Base-by-base conservation (phyloP, 2,888 invertebrate genomes). In the Strigamia maritima region DNA sequence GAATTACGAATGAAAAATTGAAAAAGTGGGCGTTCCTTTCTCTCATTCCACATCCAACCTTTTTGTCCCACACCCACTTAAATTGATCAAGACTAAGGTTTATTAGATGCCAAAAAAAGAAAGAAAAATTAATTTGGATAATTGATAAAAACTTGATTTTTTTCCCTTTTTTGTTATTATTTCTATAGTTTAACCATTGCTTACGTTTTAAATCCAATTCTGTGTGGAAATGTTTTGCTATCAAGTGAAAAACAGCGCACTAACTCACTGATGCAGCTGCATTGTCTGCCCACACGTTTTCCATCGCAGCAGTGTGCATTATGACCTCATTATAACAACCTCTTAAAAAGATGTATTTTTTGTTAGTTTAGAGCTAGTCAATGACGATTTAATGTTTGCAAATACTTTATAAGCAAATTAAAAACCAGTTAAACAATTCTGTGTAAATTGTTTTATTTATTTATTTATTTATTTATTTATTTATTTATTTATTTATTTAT, bases 1-100 rank as follows among this genome's bases (percentile, higher is more conserved):
- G 70, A 70, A 70, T 70, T 70, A 70, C 70, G 28, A 70, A 70
- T 70, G 70, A 70, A 70, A 70, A 70, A 70, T 70, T 70, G 70
- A 70, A 70, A 70, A 70, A 70, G 70, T 70, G 70, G 70, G 70
- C 70, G 70, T 70, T 70, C 16, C 70, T 70, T 70, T 26, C 70
- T 70, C 70, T 70, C 70, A 26, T 70, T 70, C 28, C 70, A 70
- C 70, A 70, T 70, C 70, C 28, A 70, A 28, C 70, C 70, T 70
- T 65, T 70, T 70, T n/a, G 70, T n/a, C 70, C 70, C 70, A 70
- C 70, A 70, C 70, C 70, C 70, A 70, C 28, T 28, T 70, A 28
- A 24, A 70, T 70, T 70, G 70, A 70, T 70, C 70, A n/a, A 70
- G 70, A 70, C 70, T 2, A 28, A 70, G 28, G 12, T 65, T 22